Conservation (phyloP, 2,888 invertebrate genomes). For the Pecten maximus region DNA sequence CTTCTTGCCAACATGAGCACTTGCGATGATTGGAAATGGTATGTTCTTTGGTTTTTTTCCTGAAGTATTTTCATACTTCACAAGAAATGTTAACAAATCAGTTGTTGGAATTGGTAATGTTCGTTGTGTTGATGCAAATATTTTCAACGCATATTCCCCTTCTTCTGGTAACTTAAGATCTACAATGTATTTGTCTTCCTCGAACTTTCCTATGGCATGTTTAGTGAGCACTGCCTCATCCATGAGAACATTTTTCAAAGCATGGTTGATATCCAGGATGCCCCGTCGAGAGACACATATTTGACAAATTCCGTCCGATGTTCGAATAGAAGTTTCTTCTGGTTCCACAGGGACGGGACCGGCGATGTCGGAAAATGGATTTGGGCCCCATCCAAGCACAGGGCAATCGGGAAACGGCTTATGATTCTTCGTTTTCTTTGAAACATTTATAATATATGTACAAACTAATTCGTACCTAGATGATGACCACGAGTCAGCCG, state of each 20-base stretch:
- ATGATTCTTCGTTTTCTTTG: conserved; percentile 68
- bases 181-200: conserved; percentile 74
- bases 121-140: conserved; percentile 69
- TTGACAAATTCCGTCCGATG: neutral
- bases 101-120: conserved; percentile 64
- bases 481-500: conserved; percentile 69
- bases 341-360: conserved; percentile 70
- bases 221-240: conserved; percentile 75
- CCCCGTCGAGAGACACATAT: conserved; percentile 69
- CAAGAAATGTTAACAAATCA: conserved; percentile 79
- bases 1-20: conserved; percentile 69
- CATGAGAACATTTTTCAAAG: conserved; percentile 73
- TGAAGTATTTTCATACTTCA: conserved; percentile 62
- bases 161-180: conserved; percentile 74
- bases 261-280: conserved; percentile 71
- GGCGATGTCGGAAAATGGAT: conserved; percentile 69
- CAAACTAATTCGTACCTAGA: conserved; percentile 77
- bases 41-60: conserved; percentile 63
- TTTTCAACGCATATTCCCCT: conserved; percentile 78
- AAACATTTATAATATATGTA: conserved; percentile 77
- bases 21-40: conserved; percentile 76
- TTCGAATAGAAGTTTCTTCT: conserved; percentile 40
- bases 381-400: conserved; percentile 79
- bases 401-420: conserved; percentile 78
- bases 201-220: conserved; percentile 71